Percentiles rank a stretch among this genome's conserved stretches.
Conservation (phyloP, 2,113 vertebrate species). For the Brachyistius frenatus region DNA sequence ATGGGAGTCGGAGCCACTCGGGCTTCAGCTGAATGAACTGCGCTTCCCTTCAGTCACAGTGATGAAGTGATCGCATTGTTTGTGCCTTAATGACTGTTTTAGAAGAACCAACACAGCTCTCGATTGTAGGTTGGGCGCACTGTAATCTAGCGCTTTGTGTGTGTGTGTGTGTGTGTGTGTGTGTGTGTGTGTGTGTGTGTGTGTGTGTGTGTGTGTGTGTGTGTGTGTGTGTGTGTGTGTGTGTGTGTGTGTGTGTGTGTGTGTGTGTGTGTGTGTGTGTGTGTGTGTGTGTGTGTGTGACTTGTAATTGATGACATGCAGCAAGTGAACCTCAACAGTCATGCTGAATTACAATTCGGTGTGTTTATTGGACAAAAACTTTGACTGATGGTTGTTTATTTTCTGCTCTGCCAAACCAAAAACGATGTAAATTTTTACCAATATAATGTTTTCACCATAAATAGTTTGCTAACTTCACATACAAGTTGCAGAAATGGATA, state of each 20-base stretch:
- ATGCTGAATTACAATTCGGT: slow-evolving; percentile 14
- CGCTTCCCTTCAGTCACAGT: not conserved
- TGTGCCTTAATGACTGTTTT: slow-evolving; percentile 70
- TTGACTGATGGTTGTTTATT: no score
- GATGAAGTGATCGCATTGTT: slow-evolving; percentile 54
- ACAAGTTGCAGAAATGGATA: no score
- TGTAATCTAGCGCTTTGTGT: slow-evolving; percentile 53
- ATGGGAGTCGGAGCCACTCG: not conserved
- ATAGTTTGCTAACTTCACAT: no score
- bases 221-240: no score
- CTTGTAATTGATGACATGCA: slow-evolving; percentile 25
- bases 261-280: no score
- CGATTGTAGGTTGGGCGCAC: slow-evolving; percentile 59
- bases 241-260: not conserved
- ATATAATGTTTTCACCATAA: no score
- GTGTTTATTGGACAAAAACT: no score
- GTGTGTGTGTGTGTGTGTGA: not conserved
- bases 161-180: no score
- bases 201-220: not conserved
- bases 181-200: no score
- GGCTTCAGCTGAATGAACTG: not conserved
- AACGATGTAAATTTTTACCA: no score
- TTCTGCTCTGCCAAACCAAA: no score
- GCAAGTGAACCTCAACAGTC: slow-evolving; percentile 34
- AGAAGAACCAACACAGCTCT: not conserved